Evolutionary conservation across 2,113 vertebrate species (phyloP).

Genomic region (Poeciliopsis prolifica): DNA sequence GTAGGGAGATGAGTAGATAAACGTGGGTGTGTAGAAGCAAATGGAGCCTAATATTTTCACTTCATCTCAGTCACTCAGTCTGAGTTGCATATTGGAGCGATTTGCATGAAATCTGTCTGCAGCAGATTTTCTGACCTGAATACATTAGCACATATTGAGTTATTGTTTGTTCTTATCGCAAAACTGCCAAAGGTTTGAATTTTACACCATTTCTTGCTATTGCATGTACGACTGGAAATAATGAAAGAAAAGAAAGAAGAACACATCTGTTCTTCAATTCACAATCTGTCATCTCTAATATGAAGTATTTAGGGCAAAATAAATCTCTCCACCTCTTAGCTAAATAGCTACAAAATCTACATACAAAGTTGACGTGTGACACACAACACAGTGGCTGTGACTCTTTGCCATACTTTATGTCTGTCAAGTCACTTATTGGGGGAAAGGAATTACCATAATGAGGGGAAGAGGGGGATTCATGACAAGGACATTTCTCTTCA

Average conservation of each 20-base stretch:
- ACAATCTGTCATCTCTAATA: not conserved
- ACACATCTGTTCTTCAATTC: not conserved
- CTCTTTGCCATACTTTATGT: too few relatives aligned
- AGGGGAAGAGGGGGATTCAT: not conserved
- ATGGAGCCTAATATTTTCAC: constrained; percentile 23
- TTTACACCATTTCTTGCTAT: not conserved
- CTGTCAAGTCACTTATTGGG: too few relatives aligned
- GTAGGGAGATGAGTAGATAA: constrained; percentile 7
- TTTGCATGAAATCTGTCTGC: constrained; percentile 4
- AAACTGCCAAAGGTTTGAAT: constrained; percentile 6
- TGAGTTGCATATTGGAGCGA: constrained; percentile 14
- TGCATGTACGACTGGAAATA: not conserved
- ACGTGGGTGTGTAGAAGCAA: constrained; percentile 31
- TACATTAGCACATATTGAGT: not conserved
- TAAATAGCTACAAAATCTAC: not conserved
- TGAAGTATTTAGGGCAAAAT: not conserved
- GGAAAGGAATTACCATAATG: not conserved
- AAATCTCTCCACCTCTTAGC: not conserved
- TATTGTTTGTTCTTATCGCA: constrained; percentile 3
- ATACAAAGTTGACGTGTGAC: not conserved
- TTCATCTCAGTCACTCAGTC: constrained; percentile 8
- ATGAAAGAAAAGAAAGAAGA: not conserved
- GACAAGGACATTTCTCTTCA: not conserved
- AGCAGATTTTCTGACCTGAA: constrained; percentile 5
- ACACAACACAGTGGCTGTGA: not conserved